A percentile compares a stretch with the other conserved stretches of the same genome.
Evolutionary conservation across 1,140 invertebrate species (phyloP).

Genomic region (Muscidifurax raptorellus): DNA sequence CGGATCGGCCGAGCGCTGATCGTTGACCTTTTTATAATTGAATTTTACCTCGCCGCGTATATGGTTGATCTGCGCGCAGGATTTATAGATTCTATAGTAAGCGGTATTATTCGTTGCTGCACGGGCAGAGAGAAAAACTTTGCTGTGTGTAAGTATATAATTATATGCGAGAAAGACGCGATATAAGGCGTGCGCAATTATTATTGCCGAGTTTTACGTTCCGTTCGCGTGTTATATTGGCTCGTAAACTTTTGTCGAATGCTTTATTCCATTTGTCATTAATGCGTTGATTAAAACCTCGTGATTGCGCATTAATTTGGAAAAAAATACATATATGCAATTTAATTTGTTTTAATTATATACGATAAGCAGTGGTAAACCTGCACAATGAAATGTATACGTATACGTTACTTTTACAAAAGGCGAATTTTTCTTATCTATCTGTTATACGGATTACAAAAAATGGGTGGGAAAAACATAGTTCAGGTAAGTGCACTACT

Average conservation of each 20-base stretch:
- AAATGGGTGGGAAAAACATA: too few relatives aligned
- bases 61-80: not conserved
- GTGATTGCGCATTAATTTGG: too few relatives aligned
- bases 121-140: not conserved
- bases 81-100: slow-evolving; percentile 3
- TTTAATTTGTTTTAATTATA: too few relatives aligned
- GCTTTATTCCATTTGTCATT: not conserved
- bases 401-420: too few relatives aligned
- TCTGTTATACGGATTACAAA: too few relatives aligned
- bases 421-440: too few relatives aligned
- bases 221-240: not conserved
- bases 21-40: slow-evolving; percentile 24
- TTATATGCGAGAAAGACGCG: not conserved
- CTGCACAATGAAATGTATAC: too few relatives aligned
- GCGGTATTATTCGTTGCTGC: too few relatives aligned
- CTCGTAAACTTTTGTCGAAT: not conserved
- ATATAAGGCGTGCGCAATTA: not conserved
- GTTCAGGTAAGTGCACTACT: too few relatives aligned
- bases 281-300: not conserved
- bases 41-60: not conserved
- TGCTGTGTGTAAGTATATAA: not conserved
- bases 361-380: too few relatives aligned
- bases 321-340: too few relatives aligned
- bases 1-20: not conserved
- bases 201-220: not conserved